Conservation (phyloP, 2,888 invertebrate genomes). For the Chymomyza procnemis region DNA sequence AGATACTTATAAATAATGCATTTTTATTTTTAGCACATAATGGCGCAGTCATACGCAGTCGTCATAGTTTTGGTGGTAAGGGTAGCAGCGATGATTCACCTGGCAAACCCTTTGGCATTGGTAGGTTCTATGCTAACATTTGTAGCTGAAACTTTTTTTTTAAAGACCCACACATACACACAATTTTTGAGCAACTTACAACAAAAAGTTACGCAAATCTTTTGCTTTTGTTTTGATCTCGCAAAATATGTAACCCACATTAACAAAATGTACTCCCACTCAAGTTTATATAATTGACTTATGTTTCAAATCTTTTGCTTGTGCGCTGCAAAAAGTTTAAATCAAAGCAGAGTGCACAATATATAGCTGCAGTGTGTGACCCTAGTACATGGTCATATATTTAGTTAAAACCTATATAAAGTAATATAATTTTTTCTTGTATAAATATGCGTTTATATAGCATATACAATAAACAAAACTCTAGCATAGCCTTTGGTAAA, state of each 20-base stretch:
- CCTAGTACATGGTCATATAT: constrained; percentile 52
- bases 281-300: not conserved
- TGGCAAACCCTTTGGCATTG: constrained; percentile 90
- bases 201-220: constrained; percentile 23
- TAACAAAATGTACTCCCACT: constrained; percentile 26
- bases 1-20: constrained; percentile 7
- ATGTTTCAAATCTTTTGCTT: constrained; percentile 43
- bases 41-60: constrained; percentile 72
- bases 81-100: constrained; percentile 80
- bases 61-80: constrained; percentile 83
- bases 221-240: constrained; percentile 28
- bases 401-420: not conserved
- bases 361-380: constrained; percentile 51
- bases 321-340: constrained; percentile 46
- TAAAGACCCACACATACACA: not conserved
- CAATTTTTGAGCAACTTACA: not conserved
- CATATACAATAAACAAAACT: constrained; percentile 3
- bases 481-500: not conserved
- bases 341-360: constrained; percentile 24
- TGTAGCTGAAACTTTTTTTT: not conserved
- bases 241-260: constrained; percentile 41
- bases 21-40: constrained; percentile 54
- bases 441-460: not conserved
- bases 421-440: not conserved
- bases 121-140: constrained; percentile 79